phyloP scores from a whole-genome alignment of 2,797 vertebrate genomes.

The Etheostoma nigrum region DNA sequence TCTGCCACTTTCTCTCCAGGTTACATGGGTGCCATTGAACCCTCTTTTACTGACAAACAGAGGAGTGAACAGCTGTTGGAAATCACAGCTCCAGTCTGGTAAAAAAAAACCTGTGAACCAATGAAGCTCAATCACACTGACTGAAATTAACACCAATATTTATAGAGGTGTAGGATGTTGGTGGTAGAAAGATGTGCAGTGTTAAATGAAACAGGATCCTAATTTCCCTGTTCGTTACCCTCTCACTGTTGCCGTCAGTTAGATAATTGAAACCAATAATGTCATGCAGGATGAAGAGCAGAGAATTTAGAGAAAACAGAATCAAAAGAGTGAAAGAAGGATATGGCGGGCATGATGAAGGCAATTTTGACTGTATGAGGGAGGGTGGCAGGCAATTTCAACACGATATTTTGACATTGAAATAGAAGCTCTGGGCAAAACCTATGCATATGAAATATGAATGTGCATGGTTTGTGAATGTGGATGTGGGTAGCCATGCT shows the following conservation, averaged over 20 bases:
- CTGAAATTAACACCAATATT: constrained; percentile 86
- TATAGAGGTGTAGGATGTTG: constrained; percentile 72
- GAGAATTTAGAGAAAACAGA: constrained; percentile 43
- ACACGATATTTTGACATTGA: constrained; percentile 69
- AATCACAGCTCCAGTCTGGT: constrained; percentile 79
- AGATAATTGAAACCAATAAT: constrained; percentile 80
- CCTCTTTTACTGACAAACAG: constrained; percentile 40
- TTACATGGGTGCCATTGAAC: constrained; percentile 1
- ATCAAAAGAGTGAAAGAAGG: constrained; percentile 40
- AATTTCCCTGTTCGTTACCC: constrained; percentile 52
- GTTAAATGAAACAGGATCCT: constrained; percentile 67
- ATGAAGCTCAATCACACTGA: constrained; percentile 76
- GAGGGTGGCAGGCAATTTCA: constrained; percentile 60
- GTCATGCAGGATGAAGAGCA: constrained; percentile 48
- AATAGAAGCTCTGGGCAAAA: constrained; percentile 73
- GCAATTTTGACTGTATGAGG: constrained; percentile 50
- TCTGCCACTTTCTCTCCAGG: constrained; percentile 13
- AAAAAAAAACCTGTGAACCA: constrained; percentile 60
- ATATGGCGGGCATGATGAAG: constrained; percentile 45
- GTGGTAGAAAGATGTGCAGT: constrained; percentile 35
- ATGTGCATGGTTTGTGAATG: constrained; percentile 54
- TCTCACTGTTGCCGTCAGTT: constrained; percentile 55
- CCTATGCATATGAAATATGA: constrained; percentile 69
- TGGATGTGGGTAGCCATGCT: constrained; percentile 55
- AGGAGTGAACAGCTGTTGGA: constrained; percentile 79